phyloP scores from a whole-genome alignment of 2,888 invertebrate species.

The Campopleginae sp. region DNA sequence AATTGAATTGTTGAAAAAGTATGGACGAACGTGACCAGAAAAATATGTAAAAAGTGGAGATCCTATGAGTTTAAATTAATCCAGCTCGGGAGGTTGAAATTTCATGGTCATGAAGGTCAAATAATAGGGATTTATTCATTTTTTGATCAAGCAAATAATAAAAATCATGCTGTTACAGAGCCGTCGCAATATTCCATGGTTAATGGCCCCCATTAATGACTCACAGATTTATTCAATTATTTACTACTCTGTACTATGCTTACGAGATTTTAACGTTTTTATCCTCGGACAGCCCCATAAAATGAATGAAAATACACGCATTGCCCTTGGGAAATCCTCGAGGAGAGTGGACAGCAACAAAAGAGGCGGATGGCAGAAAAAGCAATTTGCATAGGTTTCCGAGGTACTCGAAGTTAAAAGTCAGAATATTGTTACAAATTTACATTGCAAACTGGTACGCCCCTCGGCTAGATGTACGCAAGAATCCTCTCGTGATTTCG shows the following conservation, averaged over 20 bases:
- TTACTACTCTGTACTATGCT: neutral
- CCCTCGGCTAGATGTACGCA: slow-evolving; percentile 51
- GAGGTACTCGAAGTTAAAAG: slow-evolving; percentile 73
- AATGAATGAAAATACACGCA: slow-evolving; percentile 48
- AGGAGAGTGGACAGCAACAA: slow-evolving; percentile 38
- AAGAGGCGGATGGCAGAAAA: slow-evolving; percentile 19
- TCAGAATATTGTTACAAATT: slow-evolving; percentile 77
- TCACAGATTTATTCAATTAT: neutral
- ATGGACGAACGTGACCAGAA: neutral
- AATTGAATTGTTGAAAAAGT: slow-evolving; percentile 2
- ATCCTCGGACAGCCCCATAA: neutral
- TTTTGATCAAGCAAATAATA: neutral
- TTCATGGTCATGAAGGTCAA: neutral
- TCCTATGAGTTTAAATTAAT: neutral
- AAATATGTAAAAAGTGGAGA: neutral
- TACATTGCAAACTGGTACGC: slow-evolving; percentile 79
- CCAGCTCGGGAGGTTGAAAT: neutral
- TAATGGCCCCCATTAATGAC: neutral
- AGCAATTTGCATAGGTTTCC: slow-evolving; percentile 25
- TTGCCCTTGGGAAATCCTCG: slow-evolving; percentile 8
- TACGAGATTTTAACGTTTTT: neutral
- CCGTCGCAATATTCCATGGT: neutral
- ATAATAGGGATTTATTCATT: neutral
- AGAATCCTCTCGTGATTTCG: slow-evolving; percentile 52
- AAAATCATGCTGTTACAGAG: neutral